Evolutionary conservation across 2,797 vertebrate genomes (phyloP).

Genomic region (Anabas testudineus): DNA sequence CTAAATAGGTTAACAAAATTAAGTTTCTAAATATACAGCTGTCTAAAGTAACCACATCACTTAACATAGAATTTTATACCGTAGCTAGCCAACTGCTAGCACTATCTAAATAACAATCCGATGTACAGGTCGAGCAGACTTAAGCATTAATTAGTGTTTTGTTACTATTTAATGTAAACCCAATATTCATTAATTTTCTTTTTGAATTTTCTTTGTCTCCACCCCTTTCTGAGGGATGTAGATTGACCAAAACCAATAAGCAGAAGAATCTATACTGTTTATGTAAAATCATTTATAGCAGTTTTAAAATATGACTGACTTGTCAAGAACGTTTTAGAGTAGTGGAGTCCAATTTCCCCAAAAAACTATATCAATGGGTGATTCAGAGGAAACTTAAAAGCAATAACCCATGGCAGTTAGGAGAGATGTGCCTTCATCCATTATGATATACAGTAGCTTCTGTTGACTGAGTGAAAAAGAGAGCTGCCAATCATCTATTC

Average conservation of each 20-base stretch:
- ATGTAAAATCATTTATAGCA: not conserved
- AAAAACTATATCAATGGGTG: too few relatives aligned
- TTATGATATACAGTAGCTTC: slow-evolving; percentile 2
- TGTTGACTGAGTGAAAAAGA: slow-evolving; percentile 15
- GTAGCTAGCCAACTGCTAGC: too few relatives aligned
- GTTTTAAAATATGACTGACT: not conserved
- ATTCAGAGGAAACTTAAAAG: not conserved
- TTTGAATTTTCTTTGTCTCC: not conserved
- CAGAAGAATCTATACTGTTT: not conserved
- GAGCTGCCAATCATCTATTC: slow-evolving; percentile 37
- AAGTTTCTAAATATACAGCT: too few relatives aligned
- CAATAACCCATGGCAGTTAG: not conserved
- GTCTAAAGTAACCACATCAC: too few relatives aligned
- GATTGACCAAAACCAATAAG: too few relatives aligned
- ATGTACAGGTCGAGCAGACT: not conserved
- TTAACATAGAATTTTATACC: too few relatives aligned
- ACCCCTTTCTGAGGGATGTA: not conserved
- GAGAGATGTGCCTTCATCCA: slow-evolving; percentile 3
- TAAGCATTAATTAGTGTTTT: not conserved
- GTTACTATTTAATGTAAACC: not conserved
- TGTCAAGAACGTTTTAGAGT: not conserved
- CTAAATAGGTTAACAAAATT: too few relatives aligned
- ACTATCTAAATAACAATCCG: too few relatives aligned
- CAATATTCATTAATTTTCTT: not conserved
- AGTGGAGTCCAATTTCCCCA: not conserved